Conservation (phyloP, 2,888 invertebrate genomes). For the Azorinus chamasolen region DNA sequence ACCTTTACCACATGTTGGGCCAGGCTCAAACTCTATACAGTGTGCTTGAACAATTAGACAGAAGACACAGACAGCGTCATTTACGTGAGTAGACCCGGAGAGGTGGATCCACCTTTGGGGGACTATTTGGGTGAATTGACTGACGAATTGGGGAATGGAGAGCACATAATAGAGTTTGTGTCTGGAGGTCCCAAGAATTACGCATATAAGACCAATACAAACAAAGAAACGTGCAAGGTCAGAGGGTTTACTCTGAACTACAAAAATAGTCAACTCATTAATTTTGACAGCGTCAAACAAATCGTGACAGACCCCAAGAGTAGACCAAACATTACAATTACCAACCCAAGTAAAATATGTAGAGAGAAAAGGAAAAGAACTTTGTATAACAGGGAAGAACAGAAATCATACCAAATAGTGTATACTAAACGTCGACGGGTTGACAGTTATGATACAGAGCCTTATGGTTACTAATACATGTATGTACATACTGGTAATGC, state of each 20-base stretch:
- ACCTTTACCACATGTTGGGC: conserved; percentile 52
- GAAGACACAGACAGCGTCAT: conserved; percentile 81
- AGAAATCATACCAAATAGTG: conserved; percentile 83
- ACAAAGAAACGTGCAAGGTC: conserved; percentile 51
- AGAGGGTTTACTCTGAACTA: conserved; percentile 72
- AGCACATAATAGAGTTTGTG: conserved; percentile 65
- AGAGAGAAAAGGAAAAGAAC: conserved; percentile 89
- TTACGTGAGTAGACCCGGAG: conserved; percentile 59
- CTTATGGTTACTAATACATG: conserved; percentile 48
- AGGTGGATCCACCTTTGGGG: conserved; percentile 70
- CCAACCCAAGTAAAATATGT: conserved; percentile 56
- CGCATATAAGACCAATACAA: conserved; percentile 67
- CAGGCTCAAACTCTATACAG: conserved; percentile 49
- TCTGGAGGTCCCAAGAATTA: conserved; percentile 84
- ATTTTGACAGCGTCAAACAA: conserved; percentile 30
- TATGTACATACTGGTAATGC: no score
- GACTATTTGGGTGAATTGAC: conserved; percentile 82
- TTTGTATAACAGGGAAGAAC: conserved; percentile 89
- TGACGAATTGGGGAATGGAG: conserved; percentile 79
- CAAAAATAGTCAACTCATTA: conserved; percentile 33
- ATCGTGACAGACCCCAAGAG: conserved; percentile 14
- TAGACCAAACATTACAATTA: conserved; percentile 15
- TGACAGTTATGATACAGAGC: conserved; percentile 51
- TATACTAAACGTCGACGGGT: conserved; percentile 54
- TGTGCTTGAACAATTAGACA: conserved; percentile 33